Conservation (phyloP, 2,888 invertebrate genomes). For the Sussaba pulchella region DNA sequence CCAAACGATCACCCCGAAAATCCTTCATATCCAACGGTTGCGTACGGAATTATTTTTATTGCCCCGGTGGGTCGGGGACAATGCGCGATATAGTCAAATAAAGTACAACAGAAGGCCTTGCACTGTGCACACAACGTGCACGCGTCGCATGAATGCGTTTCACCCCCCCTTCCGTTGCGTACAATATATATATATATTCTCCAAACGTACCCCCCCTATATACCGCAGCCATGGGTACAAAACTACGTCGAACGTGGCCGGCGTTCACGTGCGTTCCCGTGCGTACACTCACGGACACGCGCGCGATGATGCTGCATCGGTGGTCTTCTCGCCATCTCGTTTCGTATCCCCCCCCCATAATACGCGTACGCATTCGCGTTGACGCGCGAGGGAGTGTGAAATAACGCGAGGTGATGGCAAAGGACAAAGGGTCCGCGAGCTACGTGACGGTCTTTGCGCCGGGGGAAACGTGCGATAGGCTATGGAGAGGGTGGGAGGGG, state of each 20-base stretch:
- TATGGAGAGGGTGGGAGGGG: slow-evolving; percentile 68
- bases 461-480: slow-evolving; percentile 71
- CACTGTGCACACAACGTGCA: slow-evolving; percentile 40
- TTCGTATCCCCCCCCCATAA: slow-evolving; percentile 10
- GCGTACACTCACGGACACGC: slow-evolving; percentile 44
- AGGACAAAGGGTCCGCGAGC: slow-evolving; percentile 82
- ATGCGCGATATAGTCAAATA: slow-evolving; percentile 6
- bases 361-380: slow-evolving; percentile 55
- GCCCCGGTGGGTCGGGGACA: slow-evolving; percentile 31
- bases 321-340: slow-evolving; percentile 39
- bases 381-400: slow-evolving; percentile 79
- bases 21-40: too few relatives aligned
- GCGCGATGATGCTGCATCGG: slow-evolving; percentile 51
- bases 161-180: neutral
- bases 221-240: slow-evolving; percentile 9
- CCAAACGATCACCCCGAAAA: too few relatives aligned
- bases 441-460: slow-evolving; percentile 73
- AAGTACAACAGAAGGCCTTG: neutral
- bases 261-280: slow-evolving; percentile 50
- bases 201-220: too few relatives aligned
- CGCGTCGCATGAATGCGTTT: slow-evolving; percentile 48
- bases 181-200: neutral
- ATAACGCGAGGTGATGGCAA: slow-evolving; percentile 82
- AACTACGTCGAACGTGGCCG: slow-evolving; percentile 5
- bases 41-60: slow-evolving; percentile 42